Conservation (phyloP, 2,797 vertebrate genomes). For the Chiloscyllium punctatum region DNA sequence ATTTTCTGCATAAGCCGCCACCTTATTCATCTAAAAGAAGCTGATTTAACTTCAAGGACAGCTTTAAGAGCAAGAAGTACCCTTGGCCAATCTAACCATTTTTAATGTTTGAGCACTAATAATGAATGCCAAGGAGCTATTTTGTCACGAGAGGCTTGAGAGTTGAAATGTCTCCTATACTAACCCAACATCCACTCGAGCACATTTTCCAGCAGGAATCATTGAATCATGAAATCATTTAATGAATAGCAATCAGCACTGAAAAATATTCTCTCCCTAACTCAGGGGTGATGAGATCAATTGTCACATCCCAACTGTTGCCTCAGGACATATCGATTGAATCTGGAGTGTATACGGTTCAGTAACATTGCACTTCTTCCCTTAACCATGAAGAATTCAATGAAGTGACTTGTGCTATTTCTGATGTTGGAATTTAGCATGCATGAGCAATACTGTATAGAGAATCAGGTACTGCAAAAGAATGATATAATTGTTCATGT, state of each 20-base stretch:
- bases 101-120: not conserved
- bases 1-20: not conserved
- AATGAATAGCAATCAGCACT: not conserved
- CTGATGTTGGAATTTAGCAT: slow-evolving; percentile 16
- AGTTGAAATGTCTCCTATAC: not conserved
- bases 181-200: not conserved
- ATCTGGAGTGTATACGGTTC: not conserved
- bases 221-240: not conserved
- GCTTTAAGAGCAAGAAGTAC: not conserved
- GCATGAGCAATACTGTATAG: not conserved
- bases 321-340: not conserved
- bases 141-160: not conserved
- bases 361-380: not conserved
- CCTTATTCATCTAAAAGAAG: no score
- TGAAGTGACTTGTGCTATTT: slow-evolving; percentile 9
- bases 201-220: not conserved
- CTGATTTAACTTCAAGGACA: not conserved
- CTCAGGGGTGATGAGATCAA: not conserved
- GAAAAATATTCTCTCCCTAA: not conserved
- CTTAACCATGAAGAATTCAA: not conserved
- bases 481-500: slow-evolving; percentile 6
- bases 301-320: not conserved
- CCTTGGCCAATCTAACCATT: not conserved
- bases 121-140: not conserved
- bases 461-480: not conserved